Percentiles rank a stretch among this genome's conserved stretches.
phyloP scores from a whole-genome alignment of 2,888 invertebrate species.

The Meliscaeva auricollis region DNA sequence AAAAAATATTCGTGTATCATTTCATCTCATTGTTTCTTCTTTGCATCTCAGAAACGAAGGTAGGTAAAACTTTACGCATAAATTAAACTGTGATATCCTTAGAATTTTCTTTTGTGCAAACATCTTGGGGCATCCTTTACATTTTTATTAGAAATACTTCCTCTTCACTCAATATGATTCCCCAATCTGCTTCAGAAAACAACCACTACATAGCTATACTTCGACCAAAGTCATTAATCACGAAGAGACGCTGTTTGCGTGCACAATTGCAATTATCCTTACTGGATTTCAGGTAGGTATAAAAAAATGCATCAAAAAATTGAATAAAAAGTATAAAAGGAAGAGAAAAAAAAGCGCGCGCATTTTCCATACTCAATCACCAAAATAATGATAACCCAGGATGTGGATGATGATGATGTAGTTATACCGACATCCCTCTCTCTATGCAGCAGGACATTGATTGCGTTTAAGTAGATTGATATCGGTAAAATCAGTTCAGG shows the following conservation, averaged over 20 bases:
- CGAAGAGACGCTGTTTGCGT: constrained; percentile 54
- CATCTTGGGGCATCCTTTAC: constrained; percentile 42
- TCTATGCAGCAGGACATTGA: constrained; percentile 65
- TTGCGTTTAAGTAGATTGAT: constrained; percentile 75
- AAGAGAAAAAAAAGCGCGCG: constrained; percentile 62
- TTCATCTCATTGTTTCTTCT: constrained; percentile 38
- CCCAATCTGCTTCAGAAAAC: constrained; percentile 35
- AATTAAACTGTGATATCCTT: constrained; percentile 23
- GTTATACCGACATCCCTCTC: constrained; percentile 28
- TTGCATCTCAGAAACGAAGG: constrained; percentile 59
- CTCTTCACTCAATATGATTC: constrained; percentile 25
- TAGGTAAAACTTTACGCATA: constrained; percentile 54
- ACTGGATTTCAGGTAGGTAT: constrained; percentile 34
- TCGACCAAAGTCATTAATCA: constrained; percentile 63
- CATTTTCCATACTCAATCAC: constrained; percentile 69
- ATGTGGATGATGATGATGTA: constrained; percentile 58
- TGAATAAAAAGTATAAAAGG: constrained; percentile 21
- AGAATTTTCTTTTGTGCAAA: constrained; percentile 43
- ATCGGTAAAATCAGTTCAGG: constrained; percentile 75
- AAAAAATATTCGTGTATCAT: constrained; percentile 16
- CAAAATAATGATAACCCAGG: constrained; percentile 45
- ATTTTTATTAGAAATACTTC: constrained; percentile 13
- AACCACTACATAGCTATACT: not conserved
- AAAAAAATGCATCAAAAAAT: constrained; percentile 53
- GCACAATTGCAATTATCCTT: constrained; percentile 69